phyloP scores from a whole-genome alignment of 2,888 invertebrate genomes.

The Gnatocerus cornutus region DNA sequence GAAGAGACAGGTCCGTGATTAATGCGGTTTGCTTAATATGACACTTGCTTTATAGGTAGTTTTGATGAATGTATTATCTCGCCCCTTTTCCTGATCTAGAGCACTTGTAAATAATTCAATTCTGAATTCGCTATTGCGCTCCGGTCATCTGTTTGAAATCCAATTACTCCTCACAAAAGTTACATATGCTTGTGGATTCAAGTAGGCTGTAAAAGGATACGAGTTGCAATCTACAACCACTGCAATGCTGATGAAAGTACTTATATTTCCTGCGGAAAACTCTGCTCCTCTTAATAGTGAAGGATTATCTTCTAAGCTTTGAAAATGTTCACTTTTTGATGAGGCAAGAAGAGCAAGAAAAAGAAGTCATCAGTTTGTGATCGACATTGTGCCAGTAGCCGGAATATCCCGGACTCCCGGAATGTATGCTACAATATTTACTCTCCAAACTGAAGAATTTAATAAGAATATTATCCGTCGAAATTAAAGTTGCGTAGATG shows the following conservation, averaged over 20 bases:
- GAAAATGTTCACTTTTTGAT: slow-evolving; percentile 61
- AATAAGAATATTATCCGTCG: slow-evolving; percentile 35
- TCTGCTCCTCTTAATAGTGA: slow-evolving; percentile 54
- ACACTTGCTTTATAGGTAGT: slow-evolving; percentile 41
- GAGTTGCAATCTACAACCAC: slow-evolving; percentile 38
- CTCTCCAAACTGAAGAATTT: slow-evolving; percentile 45
- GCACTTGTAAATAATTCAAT: slow-evolving; percentile 40
- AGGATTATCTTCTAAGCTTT: slow-evolving; percentile 58
- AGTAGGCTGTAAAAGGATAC: slow-evolving; percentile 38
- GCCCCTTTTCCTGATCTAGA: slow-evolving; percentile 10
- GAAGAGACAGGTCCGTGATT: background rate
- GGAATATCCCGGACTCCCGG: slow-evolving; percentile 42
- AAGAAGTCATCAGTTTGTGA: slow-evolving; percentile 61
- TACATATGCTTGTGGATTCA: slow-evolving; percentile 30
- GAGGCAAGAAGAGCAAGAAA: slow-evolving; percentile 58
- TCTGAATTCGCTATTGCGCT: slow-evolving; percentile 22
- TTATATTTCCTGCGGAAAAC: slow-evolving; percentile 42
- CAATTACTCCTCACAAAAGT: slow-evolving; percentile 20
- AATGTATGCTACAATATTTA: slow-evolving; percentile 43
- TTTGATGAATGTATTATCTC: slow-evolving; percentile 24
- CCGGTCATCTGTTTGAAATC: slow-evolving; percentile 24
- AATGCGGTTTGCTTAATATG: slow-evolving; percentile 25
- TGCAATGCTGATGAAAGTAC: slow-evolving; percentile 47
- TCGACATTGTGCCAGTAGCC: slow-evolving; percentile 51
- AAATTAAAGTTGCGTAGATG: background rate